A percentile compares a stretch with the other conserved stretches of the same genome.
phyloP scores from a whole-genome alignment of 2,888 invertebrate genomes.

The Sceliomorpha sp. region DNA sequence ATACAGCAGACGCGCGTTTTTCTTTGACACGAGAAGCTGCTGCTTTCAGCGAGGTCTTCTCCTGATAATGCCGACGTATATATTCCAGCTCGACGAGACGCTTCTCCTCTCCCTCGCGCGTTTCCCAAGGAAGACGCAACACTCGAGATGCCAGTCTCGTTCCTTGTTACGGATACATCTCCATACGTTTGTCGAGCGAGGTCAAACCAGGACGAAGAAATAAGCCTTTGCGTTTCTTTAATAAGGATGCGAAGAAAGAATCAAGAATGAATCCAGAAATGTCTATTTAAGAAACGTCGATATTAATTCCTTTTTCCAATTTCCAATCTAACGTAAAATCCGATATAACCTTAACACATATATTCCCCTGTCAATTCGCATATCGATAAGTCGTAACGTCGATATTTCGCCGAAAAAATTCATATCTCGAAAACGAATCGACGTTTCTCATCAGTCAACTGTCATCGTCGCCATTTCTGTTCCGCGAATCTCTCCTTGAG shows the following conservation, averaged over 20 bases:
- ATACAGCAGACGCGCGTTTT: constrained; percentile 18
- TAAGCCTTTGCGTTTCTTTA: too few relatives aligned
- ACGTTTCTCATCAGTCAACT: constrained; percentile 65
- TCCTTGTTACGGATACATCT: constrained; percentile 40
- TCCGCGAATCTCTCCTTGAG: constrained; percentile 50
- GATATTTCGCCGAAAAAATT: too few relatives aligned
- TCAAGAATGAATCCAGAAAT: too few relatives aligned
- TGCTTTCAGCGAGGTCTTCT: constrained; percentile 29
- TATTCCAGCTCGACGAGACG: constrained; percentile 35
- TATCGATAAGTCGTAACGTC: too few relatives aligned
- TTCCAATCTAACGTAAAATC: too few relatives aligned
- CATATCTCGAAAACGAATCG: constrained; percentile 34
- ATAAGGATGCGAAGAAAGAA: too few relatives aligned
- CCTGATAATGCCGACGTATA: constrained; percentile 29
- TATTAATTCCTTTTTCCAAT: too few relatives aligned
- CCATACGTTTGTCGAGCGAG: constrained; percentile 16
- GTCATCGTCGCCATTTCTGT: constrained; percentile 47
- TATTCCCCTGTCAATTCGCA: too few relatives aligned
- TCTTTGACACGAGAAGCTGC: constrained; percentile 23
- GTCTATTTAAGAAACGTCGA: too few relatives aligned
- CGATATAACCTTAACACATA: too few relatives aligned
- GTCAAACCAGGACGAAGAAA: constrained; percentile 13
- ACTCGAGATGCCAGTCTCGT: constrained; percentile 31
- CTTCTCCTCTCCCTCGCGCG: constrained; percentile 17
- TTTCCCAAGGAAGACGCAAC: constrained; percentile 29